These are phyloP conservation scores for Cylloceria caligata DNA, from an alignment of 2,888 invertebrate species.

Conservation along the genomic window DNA sequence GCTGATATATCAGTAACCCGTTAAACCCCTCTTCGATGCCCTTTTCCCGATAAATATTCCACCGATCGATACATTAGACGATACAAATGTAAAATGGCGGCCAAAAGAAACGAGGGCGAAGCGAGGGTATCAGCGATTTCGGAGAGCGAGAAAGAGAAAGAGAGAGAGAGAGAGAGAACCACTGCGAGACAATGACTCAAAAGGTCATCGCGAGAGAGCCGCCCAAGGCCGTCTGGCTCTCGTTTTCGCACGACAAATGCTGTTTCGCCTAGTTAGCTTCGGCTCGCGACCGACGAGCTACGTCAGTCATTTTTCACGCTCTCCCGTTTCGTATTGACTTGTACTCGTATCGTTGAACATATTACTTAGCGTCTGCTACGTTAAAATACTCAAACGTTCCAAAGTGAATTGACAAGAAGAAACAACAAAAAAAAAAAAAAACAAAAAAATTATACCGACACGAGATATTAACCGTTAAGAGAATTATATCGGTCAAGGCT, in stretches of 20 bases:
- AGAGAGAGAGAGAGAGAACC: constrained; percentile 19
- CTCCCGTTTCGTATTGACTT: neutral
- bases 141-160: constrained; percentile 61
- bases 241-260: constrained; percentile 53
- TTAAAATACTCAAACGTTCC: neutral
- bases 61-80: neutral
- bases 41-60: neutral
- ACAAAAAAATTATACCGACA: constrained; percentile 11
- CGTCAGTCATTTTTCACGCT: constrained; percentile 8
- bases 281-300: neutral
- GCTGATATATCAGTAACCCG: constrained; percentile 16
- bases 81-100: neutral
- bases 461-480: constrained; percentile 15
- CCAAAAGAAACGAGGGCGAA: constrained; percentile 58
- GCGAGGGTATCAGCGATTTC: constrained; percentile 67
- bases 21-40: constrained; percentile 17
- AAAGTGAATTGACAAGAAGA: too few species aligned
- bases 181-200: constrained; percentile 63
- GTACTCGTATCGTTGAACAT: neutral
- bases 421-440: too few species aligned
- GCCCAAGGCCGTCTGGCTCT: constrained; percentile 52
- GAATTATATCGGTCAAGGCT: constrained; percentile 47
- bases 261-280: constrained; percentile 8
- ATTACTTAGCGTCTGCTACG: neutral
- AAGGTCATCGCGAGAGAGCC: constrained; percentile 56